phyloP scores from a whole-genome alignment of 2,888 invertebrate genomes.

The Xanthorhoe spadicearia region DNA sequence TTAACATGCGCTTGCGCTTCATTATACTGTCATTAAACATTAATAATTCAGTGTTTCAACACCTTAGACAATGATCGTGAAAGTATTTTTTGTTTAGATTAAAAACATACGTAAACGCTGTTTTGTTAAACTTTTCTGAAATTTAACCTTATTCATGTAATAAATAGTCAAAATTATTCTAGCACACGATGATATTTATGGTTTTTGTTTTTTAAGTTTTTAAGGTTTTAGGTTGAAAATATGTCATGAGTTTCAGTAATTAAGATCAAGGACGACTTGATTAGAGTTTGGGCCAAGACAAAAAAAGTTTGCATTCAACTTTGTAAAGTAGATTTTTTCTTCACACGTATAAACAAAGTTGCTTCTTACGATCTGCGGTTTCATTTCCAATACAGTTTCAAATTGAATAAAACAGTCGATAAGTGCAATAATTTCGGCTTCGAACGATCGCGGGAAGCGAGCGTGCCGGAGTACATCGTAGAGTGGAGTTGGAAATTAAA shows the following conservation, averaged over 20 bases:
- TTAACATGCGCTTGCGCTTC: conserved; percentile 35
- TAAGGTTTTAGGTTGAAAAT: too few species aligned
- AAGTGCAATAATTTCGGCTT: conserved; percentile 46
- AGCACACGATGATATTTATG: too few species aligned
- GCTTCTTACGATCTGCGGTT: conserved; percentile 35
- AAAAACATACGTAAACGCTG: too few species aligned
- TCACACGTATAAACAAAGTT: conserved; percentile 16
- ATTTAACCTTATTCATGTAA: too few species aligned
- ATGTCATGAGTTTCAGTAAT: too few species aligned
- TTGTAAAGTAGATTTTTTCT: background rate
- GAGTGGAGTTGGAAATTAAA: conserved; percentile 4
- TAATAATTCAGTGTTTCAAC: conserved; percentile 29
- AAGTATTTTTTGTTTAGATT: background rate
- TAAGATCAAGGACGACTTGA: background rate
- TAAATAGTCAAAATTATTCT: too few species aligned
- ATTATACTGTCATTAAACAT: conserved; percentile 18
- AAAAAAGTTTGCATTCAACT: background rate
- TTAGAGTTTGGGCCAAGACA: too few species aligned
- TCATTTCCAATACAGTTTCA: conserved; percentile 38
- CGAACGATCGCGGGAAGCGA: conserved; percentile 59
- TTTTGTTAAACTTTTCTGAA: too few species aligned
- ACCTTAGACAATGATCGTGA: conserved; percentile 1
- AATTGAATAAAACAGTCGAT: conserved; percentile 44
- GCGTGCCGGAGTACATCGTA: conserved; percentile 51
- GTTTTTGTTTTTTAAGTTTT: too few species aligned